These are phyloP conservation scores for Anas capensis DNA, from an alignment of 2,797 vertebrate genomes.

Conservation along the genomic window DNA sequence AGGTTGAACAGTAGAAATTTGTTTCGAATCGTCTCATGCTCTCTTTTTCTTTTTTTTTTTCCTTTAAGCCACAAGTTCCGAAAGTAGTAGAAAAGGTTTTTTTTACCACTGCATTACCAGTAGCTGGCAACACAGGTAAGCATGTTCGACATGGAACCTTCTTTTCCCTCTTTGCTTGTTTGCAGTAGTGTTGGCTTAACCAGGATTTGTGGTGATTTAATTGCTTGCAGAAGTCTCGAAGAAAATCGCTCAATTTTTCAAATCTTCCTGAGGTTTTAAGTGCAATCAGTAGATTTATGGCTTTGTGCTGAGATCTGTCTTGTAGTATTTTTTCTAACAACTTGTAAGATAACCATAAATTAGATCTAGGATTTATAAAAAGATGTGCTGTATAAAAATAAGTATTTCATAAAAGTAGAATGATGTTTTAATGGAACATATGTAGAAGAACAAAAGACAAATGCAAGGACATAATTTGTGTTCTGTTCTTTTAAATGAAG, in stretches of 20 bases:
- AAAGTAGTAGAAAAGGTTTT: constrained; percentile 98
- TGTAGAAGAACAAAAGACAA: neutral
- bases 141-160: neutral
- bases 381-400: neutral
- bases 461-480: neutral
- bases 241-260: neutral
- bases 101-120: constrained; percentile 97
- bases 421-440: neutral
- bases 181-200: neutral
- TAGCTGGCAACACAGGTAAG: constrained; percentile 92
- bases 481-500: neutral
- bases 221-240: neutral
- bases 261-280: neutral
- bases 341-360: neutral
- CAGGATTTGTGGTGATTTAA: neutral
- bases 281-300: neutral
- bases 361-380: neutral
- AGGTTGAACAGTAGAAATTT: neutral
- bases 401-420: neutral
- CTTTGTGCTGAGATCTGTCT: neutral
- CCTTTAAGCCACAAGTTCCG: constrained; percentile 86
- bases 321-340: neutral
- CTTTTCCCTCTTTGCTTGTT: neutral
- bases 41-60: neutral
- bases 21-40: neutral